These are phyloP conservation scores for Cebidichthys violaceus DNA, from an alignment of 2,113 vertebrate species.

Conservation along the genomic window DNA sequence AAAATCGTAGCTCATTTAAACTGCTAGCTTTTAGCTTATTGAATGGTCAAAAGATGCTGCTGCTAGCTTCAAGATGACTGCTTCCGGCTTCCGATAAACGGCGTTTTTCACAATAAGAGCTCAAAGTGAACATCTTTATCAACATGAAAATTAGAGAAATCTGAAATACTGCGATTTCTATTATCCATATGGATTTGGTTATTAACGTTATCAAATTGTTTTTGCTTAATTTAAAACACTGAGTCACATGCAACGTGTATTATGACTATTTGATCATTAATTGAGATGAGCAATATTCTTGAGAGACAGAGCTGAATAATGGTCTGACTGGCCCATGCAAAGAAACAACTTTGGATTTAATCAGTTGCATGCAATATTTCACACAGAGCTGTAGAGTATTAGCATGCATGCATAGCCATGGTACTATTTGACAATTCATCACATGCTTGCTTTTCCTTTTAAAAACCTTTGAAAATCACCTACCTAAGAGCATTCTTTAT, in stretches of 20 bases:
- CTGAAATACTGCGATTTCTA: background rate
- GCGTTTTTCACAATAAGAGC: constrained; percentile 58
- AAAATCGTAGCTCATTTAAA: background rate
- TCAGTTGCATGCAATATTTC: constrained; percentile 66
- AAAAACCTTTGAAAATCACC: constrained; percentile 5
- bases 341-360: constrained; percentile 40
- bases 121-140: background rate
- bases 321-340: constrained; percentile 4
- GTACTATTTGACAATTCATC: constrained; percentile 19
- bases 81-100: constrained; percentile 41
- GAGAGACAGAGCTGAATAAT: constrained; percentile 3
- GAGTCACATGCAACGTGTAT: background rate
- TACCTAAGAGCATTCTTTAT: background rate
- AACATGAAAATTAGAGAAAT: background rate
- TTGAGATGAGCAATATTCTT: background rate
- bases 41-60: background rate
- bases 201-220: background rate
- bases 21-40: constrained; percentile 45
- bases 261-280: background rate
- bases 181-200: background rate
- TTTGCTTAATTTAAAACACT: background rate
- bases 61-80: background rate
- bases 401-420: background rate
- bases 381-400: constrained; percentile 48
- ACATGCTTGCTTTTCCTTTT: constrained; percentile 7